Conservation (phyloP, 2,888 invertebrate species). For the Nyleta sp. region DNA sequence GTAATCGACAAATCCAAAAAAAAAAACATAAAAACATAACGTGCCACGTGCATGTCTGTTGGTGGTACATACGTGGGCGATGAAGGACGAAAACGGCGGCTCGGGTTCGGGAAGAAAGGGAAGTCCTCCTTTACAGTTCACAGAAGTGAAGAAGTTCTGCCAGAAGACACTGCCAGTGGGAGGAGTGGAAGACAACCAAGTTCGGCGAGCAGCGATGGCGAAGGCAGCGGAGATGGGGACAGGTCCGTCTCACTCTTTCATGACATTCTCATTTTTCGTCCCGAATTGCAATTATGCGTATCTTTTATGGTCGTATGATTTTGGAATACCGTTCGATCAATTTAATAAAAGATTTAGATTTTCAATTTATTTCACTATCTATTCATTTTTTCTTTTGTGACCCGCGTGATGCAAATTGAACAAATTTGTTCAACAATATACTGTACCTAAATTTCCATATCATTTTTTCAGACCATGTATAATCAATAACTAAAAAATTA, state of each 20-base stretch:
- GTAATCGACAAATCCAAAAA: constrained; percentile 30
- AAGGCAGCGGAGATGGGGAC: constrained; percentile 92
- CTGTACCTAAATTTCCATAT: no score
- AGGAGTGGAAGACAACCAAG: constrained; percentile 89
- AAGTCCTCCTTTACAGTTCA: constrained; percentile 98
- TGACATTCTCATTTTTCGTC: constrained; percentile 28
- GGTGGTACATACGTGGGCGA: constrained; percentile 82
- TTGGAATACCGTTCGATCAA: no score
- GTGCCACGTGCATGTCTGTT: constrained; percentile 79
- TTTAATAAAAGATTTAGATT: no score
- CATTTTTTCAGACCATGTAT: no score
- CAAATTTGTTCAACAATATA: no score
- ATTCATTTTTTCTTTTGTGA: no score
- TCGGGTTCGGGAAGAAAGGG: constrained; percentile 97
- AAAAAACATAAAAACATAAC: constrained; percentile 72
- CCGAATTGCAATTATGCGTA: no score
- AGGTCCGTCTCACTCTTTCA: constrained; percentile 85
- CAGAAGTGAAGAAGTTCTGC: constrained; percentile 98
- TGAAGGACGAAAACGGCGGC: constrained; percentile 95
- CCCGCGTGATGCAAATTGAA: no score
- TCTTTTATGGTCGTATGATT: no score
- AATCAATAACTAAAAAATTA: no score
- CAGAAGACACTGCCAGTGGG: constrained; percentile 86
- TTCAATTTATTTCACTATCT: no score
- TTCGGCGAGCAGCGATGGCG: constrained; percentile 97